Evolutionary conservation across 1,140 invertebrate genomes (phyloP), one percentile per base, ranked within the genome.

Genomic region (Heliconius eleuchia): DNA sequence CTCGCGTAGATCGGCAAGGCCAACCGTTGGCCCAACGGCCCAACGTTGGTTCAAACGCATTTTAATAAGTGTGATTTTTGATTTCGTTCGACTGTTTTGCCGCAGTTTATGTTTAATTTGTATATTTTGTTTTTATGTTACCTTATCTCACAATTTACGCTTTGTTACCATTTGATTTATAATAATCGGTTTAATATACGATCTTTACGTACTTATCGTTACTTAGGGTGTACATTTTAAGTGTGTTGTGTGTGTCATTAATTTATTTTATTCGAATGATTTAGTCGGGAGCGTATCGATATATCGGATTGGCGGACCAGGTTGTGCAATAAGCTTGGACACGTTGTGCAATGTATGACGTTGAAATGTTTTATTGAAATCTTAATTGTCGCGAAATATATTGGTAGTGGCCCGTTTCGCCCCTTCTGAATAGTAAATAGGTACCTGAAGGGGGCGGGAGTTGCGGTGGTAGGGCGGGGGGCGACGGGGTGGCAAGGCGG

Each of bases 301-400:
- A 57, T 79, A 81, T 76, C 76, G 79, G 79, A 78, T 78, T 81
- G 74, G 76, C 85, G 80, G 87, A 87, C 80, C 80, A 74, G 79
- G 83, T 89, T 91, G 89, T 91, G 89, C 90, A 91, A 91, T 91
- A 85, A 84, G 75, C 83, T 86, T 85, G 81, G 79, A 72, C 80
- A 46, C 60, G 83, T 89, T 86, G 86, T 89, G 88, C 89, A 91
- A 91, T 87, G 81, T 74, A 82, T 80, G 80, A 86, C 80, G 82
- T 84, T 85, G 80, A 78, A 82, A 80, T 89, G 89, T 91, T 89
- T 87, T 91, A 89, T 91, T 89, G 87, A 91, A 90, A 89, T 92
- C 87, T 92, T 93, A 93, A 93, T 91, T 90, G 90, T 91, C 87
- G 88, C 91, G 88, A 92, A 93, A 91, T 90, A 91, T 94, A 91